Base-by-base conservation (phyloP, 2,113 vertebrate genomes). In the Calyptommatus sinebrachiatus region DNA sequence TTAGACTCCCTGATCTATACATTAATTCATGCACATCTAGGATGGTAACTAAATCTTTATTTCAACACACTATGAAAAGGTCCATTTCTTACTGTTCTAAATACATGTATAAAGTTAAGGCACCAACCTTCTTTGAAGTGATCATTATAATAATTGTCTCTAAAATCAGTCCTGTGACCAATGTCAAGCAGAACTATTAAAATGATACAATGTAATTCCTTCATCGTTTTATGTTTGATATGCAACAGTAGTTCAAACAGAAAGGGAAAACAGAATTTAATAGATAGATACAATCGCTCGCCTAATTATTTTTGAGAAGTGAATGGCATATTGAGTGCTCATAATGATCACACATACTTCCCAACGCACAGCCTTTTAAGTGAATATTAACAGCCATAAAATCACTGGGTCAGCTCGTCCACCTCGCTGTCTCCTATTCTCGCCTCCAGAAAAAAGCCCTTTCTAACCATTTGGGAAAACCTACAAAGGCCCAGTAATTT, bases 401-500 rank as follows among this genome's bases (percentile, higher is more conserved):
- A 91, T 83, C 74, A 88, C 84, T 77, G 62, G 87, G 85, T 89
- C 85, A 88, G 79, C 12, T 75, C 71, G 86, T 87, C 74, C 89
- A 86, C 83, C 89, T 78, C 87, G 90, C 89, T 87, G 84, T 76
- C 35, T 78, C 45, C 85, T 87, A 72, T 77, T 71, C 0, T 0
- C 63, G 75, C 78, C 63, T 70, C 60, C 77, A 66, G 89, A 87
- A 92, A 84, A 88, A 87, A 70, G 82, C 48, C n/a, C 77, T 53
- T 89, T 92, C 89, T 88, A 91, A 79, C 31, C 81, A 91, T 86
- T 89, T 90, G 79, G 77, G 71, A 73, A 88, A 65, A 7, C 73
- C 78, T 83, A 91, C 83, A 91, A 92, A 92, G 82, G 82, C 84
- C 79, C 83, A 86, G 76, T 92, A 83, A 92, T 93, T 90, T 91